Evolutionary conservation across 1,140 invertebrate genomes (phyloP), one percentile per base, ranked within the genome.

Genomic region (Drosophila pruinosa): DNA sequence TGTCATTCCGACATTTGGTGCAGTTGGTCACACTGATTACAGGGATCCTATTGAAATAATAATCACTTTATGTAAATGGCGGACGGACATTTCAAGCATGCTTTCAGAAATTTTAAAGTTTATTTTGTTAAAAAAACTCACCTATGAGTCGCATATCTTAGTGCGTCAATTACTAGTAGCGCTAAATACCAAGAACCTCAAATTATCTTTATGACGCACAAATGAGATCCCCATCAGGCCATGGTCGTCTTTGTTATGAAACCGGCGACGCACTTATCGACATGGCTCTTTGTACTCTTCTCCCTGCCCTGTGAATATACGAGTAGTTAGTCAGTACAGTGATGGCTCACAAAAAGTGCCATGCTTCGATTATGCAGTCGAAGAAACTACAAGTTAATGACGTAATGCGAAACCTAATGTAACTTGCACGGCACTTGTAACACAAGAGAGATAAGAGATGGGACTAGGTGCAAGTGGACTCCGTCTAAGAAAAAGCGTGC

Each of bases 221-320:
- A 22, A 28, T 15, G 14, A 6, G 4, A 19, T 17, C 19, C 4
- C 12, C 52, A 80, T 58, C 68, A 39, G 26, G 41, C 43, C 54
- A 62, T 34, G 43, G 54, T 70, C 19, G 58, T 26, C 72, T 73
- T 81, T 76, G 63, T 81, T 56, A 45, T 65, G 4, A 70, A 57
- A 65, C 54, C 59, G 59, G 24, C 71, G 71, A 64, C 59, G 77
- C 62, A 61, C 63, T 24, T 59, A 24, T 59, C 8, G 31, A 14
- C 41, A 5, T 47, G 26, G 26, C 22, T 58, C 26, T 34, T 58
- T 58, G 24, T 47, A 3, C 17, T 31, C n/a, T n/a, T n/a, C n/a
- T 43, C 22, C n/a, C n/a, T n/a, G 0, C 0, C 6, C 1, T 12
- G 10, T 45, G 22, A 6, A 38, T 53, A 38, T 24, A 58, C 3